Evolutionary conservation across 2,797 vertebrate genomes (phyloP).

Genomic region (Lepus oiostolus): DNA sequence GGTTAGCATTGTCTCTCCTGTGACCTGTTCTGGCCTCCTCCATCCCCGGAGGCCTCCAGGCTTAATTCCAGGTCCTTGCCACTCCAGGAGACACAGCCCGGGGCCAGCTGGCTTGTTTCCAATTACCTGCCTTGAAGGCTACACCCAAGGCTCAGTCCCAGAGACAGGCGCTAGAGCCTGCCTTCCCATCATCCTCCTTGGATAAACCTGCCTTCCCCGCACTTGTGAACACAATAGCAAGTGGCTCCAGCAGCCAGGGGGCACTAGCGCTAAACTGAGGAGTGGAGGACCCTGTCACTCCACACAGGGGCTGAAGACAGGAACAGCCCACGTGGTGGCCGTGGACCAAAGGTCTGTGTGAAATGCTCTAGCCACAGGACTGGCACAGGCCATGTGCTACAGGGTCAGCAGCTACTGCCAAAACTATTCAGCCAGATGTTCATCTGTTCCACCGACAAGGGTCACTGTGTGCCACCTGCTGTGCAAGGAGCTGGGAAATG

Average conservation of each 20-base stretch:
- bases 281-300: too few relatives aligned
- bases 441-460: not conserved
- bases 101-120: not conserved
- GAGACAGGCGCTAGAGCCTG: not conserved
- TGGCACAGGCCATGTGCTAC: not conserved
- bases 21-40: not conserved
- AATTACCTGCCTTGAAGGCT: conserved; percentile 28
- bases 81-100: not conserved
- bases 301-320: not conserved
- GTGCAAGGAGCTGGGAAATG: not conserved
- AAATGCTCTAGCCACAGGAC: not conserved
- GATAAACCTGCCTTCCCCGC: not conserved
- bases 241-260: not conserved
- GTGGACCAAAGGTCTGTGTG: not conserved
- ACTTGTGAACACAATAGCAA: accelerated
- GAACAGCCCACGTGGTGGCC: too few relatives aligned
- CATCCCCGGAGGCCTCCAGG: not conserved
- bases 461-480: accelerated
- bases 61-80: conserved; percentile 3
- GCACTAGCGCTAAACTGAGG: not conserved
- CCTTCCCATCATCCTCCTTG: not conserved
- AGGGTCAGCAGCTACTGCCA: not conserved
- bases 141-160: not conserved
- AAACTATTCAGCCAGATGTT: not conserved
- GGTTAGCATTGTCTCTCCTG: conserved; percentile 16